Base-by-base conservation (phyloP, 92 coral and sea anemone genomes). In the Phymanthus crucifer region DNA sequence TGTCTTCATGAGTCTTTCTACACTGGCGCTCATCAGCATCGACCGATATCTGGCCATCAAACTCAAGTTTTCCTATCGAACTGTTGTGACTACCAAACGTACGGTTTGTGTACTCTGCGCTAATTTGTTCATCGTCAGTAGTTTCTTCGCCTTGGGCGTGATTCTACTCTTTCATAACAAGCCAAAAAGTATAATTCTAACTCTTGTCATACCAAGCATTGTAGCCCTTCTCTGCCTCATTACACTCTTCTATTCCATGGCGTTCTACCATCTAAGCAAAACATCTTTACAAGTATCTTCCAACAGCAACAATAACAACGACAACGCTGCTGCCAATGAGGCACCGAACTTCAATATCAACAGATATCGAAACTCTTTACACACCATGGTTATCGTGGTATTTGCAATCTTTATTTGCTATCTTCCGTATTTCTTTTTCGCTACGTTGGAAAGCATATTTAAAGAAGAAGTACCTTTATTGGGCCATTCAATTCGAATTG, bases 1-100 rank as follows among this genome's bases (percentile, higher is more conserved):
- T 13, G 80, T 3, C 8, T 0, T n/a, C 11, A 32, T 57, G 13
- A 74, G 36, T 40, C 43, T 72, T 32, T 75, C 21, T 29, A n/a
- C 65, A 1, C 65, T 75, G 6, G 40, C 70, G 13, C 6, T 57
- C 1, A 75, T 58, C 70, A 75, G 80, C 50, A 21, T 75, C 8
- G 80, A 75, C 23, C 80, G 80, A 24, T 57, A 52, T 35, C 43
- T 75, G 69, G 80, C 80, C 18, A 36, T 75, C 32, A 75, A 37
- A 35, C 37, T 29, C 11, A 56, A 75, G 66, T 33, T 57, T n/a
- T 23, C 70, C 48, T 75, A 75, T 32, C 37, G 70, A 1, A 34
- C 45, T 32, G 19, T 31, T 14, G 80, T 75, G 9, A 56, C 80
- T 12, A 57, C 56, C 18, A 75, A 56, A 34, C 80, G 80, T 29